Base-by-base conservation (phyloP, 2,113 vertebrate species). In the Oncorhynchus mykiss region DNA sequence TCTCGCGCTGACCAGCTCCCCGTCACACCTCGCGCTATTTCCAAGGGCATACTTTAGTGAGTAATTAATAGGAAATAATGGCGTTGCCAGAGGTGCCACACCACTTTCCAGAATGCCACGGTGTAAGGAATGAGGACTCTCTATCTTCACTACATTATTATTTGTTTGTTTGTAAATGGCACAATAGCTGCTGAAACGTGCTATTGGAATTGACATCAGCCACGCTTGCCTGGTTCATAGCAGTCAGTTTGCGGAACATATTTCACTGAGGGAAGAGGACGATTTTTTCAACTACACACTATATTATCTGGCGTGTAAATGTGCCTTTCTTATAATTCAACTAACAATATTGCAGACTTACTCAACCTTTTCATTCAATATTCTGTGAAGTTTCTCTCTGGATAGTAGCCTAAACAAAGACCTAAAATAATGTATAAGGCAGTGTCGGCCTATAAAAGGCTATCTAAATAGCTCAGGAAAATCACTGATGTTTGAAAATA, bases 21-120 rank as follows among this genome's bases (percentile, higher is more conserved):
- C 81, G 84, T 92, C 91, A 92, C 93, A 94, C 89, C 93, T 93
- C 86, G 82, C 80, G 77, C 86, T 64, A 71, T 72, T 78, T 90
- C 85, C 86, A 62, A 82, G 87, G 89, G 85, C 93, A 83, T 89
- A 85, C 80, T 87, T 80, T 79, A 83, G 85, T 80, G 82, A 87
- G 84, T 85, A 88, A 92, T 91, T 90, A 90, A 90, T 85, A 85
- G 86, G 77, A 85, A 90, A 91, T 85, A 87, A 90, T 85, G 86
- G 88, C 88, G 90, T 89, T 72, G 87, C 87, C 79, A 80, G 89
- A 91, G 78, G 85, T 90, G 89, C 76, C 72, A 76, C 87, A 75
- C 76, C 76, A 75, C 83, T 77, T 84, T 76, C 73, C 79, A 83
- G 79, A 78, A 84, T 84, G 84, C 80, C 79, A 85, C 81, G 76